phyloP scores from a whole-genome alignment of 2,888 invertebrate species.

The Dicycla oo region DNA sequence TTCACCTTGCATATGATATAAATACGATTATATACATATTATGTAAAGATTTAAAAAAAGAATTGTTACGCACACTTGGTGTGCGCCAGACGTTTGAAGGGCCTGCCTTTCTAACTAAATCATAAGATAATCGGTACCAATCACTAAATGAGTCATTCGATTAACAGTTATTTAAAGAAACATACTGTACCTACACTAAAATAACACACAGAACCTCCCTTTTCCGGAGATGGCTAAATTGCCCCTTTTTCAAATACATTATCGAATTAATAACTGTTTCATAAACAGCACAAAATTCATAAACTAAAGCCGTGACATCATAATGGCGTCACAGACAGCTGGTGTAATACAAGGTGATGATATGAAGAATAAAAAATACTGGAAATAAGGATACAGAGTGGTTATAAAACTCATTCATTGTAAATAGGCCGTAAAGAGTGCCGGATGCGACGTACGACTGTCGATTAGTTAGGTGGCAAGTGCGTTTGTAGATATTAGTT shows the following conservation, averaged over 20 bases:
- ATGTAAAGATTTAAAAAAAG: too few relatives aligned
- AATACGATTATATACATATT: too few relatives aligned
- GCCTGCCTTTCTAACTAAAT: too few relatives aligned
- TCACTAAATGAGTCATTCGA: too few relatives aligned
- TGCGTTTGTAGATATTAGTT: conserved; percentile 50
- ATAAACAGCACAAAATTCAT: conserved; percentile 42
- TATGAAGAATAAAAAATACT: conserved; percentile 70
- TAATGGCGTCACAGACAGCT: conserved; percentile 73
- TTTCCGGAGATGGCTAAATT: background rate
- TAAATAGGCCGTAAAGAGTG: conserved; percentile 85
- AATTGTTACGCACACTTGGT: too few relatives aligned
- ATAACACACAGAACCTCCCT: background rate
- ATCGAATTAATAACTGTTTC: conserved; percentile 10
- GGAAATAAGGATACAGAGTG: conserved; percentile 78
- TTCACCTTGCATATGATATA: too few relatives aligned
- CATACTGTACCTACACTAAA: too few relatives aligned
- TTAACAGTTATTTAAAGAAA: too few relatives aligned
- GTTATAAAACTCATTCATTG: conserved; percentile 85
- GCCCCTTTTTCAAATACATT: background rate
- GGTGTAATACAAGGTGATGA: conserved; percentile 71
- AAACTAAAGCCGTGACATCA: conserved; percentile 69
- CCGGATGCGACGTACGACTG: conserved; percentile 76
- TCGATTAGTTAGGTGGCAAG: conserved; percentile 52
- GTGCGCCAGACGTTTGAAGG: too few relatives aligned
- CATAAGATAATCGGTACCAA: too few relatives aligned